Evolutionary conservation across 2,113 vertebrate species (phyloP), one percentile per base, ranked within the genome.

Genomic region (Ascaphus truei): DNA sequence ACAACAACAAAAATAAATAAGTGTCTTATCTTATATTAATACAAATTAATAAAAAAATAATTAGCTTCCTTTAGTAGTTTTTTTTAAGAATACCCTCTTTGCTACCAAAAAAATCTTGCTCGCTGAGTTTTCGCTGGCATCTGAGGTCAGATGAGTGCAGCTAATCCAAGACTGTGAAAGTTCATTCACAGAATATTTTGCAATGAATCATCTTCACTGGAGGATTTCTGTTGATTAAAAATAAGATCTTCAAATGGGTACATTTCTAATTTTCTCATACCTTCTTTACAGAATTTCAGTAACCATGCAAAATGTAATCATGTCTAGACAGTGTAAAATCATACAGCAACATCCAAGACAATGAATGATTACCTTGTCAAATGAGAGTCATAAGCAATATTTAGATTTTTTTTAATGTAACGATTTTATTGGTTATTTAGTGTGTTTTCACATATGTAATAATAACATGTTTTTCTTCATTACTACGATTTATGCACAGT

Each of bases 251-350:
- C 43, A 31, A 50, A 43, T 52, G 2, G 9, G 41, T 56, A 23
- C 26, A 23, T 43, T 43, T 65, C 39, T 67, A 25, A 30, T 52
- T 57, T 59, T 16, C 16, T 33, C 4, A 10, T 67, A n/a, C 16
- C 18, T 37, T 18, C 27, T 25, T 29, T 31, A 18, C n/a, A 58
- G 39, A 56, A 15, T 5, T 4, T 11, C 37, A n/a, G n/a, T 31
- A 18, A 22, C 36, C 12, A 45, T 67, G 33, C 53, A 68, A 26
- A 56, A 67, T 45, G 3, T n/a, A 47, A 59, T 59, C 27, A 59
- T 37, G 22, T 59, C 41, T 50, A 22, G 41, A 29, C 41, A 29
- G 9, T 48, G 10, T 36, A 31, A 57, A 34, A 57, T 57, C 27
- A 47, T 45, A 29, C 36, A 12, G 27, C 39, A 59, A 45, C 53